phyloP scores from a whole-genome alignment of 2,888 invertebrate genomes.

The Tetrapedia diversipes region DNA sequence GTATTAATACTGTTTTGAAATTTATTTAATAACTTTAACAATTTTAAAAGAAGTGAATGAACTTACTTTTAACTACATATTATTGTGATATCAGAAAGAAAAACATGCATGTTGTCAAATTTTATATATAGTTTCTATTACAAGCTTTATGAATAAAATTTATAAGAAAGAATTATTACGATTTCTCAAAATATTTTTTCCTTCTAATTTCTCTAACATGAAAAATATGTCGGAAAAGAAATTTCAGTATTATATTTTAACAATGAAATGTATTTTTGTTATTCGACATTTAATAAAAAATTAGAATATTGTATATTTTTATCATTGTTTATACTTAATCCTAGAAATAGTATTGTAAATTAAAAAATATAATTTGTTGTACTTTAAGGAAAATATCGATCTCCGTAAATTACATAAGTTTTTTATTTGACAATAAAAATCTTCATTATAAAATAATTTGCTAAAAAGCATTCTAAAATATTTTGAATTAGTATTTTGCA shows the following conservation, averaged over 20 bases:
- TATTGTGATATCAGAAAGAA: conserved; percentile 30
- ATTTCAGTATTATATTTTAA: conserved; percentile 19
- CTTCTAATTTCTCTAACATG: conserved; percentile 14
- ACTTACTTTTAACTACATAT: conserved; percentile 4
- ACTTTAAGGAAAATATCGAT: not conserved
- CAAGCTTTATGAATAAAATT: conserved; percentile 10
- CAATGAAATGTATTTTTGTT: conserved; percentile 30
- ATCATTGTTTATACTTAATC: not conserved
- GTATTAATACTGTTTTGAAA: conserved; percentile 1
- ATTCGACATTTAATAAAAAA: conserved; percentile 43
- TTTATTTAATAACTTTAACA: conserved; percentile 5
- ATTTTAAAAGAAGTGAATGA: not conserved
- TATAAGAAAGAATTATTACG: conserved; percentile 5
- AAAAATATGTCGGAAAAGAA: conserved; percentile 3
- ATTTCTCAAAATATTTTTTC: conserved; percentile 4
- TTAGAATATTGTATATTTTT: conserved; percentile 5
- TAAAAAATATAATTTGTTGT: not conserved
- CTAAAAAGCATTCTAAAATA: conserved; percentile 26
- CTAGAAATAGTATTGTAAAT: not conserved
- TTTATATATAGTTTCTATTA: conserved; percentile 19
- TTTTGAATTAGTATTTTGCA: conserved; percentile 31
- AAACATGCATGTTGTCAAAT: conserved; percentile 4
- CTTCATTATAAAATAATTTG: conserved; percentile 48
- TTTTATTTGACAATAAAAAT: conserved; percentile 51
- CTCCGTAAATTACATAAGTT: conserved; percentile 15